phyloP scores from a whole-genome alignment of 2,888 invertebrate genomes.

The Epinotia demarniana region DNA sequence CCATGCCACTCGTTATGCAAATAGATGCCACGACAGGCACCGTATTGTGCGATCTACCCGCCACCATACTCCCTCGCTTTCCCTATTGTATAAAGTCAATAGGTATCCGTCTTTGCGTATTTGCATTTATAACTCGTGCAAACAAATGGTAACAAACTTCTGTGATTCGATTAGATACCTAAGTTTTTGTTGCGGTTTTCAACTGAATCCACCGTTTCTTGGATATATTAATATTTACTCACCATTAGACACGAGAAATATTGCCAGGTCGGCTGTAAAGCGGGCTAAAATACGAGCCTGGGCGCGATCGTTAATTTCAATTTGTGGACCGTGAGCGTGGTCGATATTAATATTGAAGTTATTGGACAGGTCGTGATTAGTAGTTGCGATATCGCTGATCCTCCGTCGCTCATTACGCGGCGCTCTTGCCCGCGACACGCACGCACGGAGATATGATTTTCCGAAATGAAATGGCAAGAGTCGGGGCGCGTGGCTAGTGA shows the following conservation, averaged over 20 bases:
- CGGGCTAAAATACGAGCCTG: slow-evolving; percentile 24
- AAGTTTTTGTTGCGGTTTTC: slow-evolving; percentile 11
- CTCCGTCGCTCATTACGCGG: background rate
- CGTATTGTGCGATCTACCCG: slow-evolving; percentile 28
- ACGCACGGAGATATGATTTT: slow-evolving; percentile 14
- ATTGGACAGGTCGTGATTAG: slow-evolving; percentile 1
- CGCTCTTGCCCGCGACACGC: background rate
- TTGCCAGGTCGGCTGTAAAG: slow-evolving; percentile 25
- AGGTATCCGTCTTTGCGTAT: slow-evolving; percentile 34
- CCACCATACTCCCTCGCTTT: slow-evolving; percentile 28
- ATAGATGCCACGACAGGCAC: slow-evolving; percentile 60
- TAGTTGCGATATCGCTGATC: background rate
- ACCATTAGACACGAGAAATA: slow-evolving; percentile 36
- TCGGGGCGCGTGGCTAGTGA: slow-evolving; percentile 18
- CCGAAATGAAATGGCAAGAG: background rate
- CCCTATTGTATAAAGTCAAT: slow-evolving; percentile 33
- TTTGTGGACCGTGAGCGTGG: slow-evolving; percentile 25
- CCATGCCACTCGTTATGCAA: slow-evolving; percentile 70
- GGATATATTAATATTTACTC: slow-evolving; percentile 36
- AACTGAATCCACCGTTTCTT: background rate
- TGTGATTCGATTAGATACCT: background rate
- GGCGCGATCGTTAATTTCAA: slow-evolving; percentile 32
- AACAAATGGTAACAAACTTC: slow-evolving; percentile 20
- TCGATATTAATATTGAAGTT: slow-evolving; percentile 13
- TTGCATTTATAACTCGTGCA: slow-evolving; percentile 29